A percentile compares a stretch with the other conserved stretches of the same genome.
Evolutionary conservation across 2,797 vertebrate genomes (phyloP).

Genomic region (Eulemur albifrons): DNA sequence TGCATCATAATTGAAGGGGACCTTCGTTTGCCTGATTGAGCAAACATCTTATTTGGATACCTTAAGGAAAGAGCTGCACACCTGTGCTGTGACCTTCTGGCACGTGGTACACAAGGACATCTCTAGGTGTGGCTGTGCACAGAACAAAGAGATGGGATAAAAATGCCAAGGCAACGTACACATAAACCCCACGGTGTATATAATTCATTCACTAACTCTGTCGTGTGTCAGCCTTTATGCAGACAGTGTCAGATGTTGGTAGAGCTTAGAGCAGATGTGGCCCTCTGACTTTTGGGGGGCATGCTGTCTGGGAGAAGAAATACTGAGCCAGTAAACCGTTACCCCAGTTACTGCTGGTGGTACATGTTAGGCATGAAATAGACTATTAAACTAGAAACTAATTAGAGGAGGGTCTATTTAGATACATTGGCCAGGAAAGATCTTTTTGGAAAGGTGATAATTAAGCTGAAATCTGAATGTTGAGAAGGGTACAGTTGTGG

Average conservation of each 20-base stretch:
- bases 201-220: background rate
- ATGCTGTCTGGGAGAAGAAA: background rate
- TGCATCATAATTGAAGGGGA: background rate
- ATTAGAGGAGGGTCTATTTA: background rate
- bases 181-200: background rate
- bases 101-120: background rate
- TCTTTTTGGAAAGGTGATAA: slow-evolving; percentile 33
- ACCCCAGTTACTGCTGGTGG: background rate
- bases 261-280: background rate
- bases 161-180: background rate
- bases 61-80: background rate
- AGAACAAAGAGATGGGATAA: background rate
- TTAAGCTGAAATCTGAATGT: background rate
- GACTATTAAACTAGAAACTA: background rate
- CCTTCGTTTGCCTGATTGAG: background rate
- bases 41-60: background rate
- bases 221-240: background rate
- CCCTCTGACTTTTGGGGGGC: background rate
- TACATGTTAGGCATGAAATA: background rate
- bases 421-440: background rate
- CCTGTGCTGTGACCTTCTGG: background rate
- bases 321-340: background rate
- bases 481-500: background rate
- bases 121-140: too few species aligned
- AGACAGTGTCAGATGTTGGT: background rate